Conservation (phyloP, 2,113 vertebrate species). For the Nesoenas mayeri region DNA sequence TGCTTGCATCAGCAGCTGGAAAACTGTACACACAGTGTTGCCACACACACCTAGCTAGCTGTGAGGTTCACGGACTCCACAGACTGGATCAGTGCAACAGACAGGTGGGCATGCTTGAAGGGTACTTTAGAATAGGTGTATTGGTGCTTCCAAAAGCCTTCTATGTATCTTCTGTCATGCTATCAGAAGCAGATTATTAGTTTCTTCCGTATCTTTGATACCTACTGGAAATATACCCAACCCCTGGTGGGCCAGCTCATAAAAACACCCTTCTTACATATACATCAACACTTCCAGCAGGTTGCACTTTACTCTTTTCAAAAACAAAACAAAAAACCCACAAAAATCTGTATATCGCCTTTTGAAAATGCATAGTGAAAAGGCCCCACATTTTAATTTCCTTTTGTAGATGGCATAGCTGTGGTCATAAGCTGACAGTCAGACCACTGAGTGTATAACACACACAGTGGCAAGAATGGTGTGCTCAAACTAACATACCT, state of each 20-base stretch:
- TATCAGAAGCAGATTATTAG: not conserved
- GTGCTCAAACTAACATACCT: not conserved
- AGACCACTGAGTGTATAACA: not conserved
- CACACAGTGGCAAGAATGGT: fast-evolving
- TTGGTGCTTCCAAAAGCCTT: not conserved
- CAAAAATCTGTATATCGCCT: not conserved
- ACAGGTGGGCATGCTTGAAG: not conserved
- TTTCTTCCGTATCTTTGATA: not conserved
- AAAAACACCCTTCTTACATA: not conserved
- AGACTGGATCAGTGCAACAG: not conserved
- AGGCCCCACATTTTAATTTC: not conserved
- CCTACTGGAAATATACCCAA: not conserved
- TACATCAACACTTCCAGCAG: not conserved
- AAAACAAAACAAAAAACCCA: fast-evolving
- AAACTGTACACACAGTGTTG: too few relatives aligned
- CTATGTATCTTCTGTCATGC: not conserved
- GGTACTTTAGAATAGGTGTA: not conserved
- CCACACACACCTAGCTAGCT: fast-evolving
- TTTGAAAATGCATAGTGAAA: not conserved
- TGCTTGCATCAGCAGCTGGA: not conserved
- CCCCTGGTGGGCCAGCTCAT: not conserved
- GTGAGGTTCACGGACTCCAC: not conserved
- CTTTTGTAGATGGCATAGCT: not conserved
- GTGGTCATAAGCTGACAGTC: not conserved
- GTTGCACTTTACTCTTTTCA: not conserved